These are phyloP conservation scores for Asobara japonica DNA, from an alignment of 1,140 invertebrate genomes.

Conservation along the genomic window DNA sequence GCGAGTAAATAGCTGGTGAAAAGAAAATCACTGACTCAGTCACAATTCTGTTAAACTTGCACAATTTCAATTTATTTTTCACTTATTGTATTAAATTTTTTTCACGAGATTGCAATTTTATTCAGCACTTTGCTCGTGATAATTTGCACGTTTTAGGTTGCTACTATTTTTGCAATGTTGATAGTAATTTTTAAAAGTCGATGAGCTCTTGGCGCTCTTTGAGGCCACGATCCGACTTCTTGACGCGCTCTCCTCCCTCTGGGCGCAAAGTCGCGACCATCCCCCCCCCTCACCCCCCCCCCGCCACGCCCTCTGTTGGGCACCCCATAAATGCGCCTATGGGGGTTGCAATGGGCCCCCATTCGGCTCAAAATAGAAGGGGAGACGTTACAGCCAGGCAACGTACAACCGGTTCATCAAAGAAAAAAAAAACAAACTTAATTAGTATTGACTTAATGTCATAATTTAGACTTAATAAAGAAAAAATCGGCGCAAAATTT, in stretches of 20 bases:
- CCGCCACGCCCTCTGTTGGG: conserved; percentile 31
- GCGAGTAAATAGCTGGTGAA: too few relatives aligned
- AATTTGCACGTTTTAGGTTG: too few relatives aligned
- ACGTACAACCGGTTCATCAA: neutral
- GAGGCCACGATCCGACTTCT: conserved; percentile 49
- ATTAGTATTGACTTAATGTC: too few relatives aligned
- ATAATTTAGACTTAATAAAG: too few relatives aligned
- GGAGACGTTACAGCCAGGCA: neutral
- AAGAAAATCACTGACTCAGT: too few relatives aligned
- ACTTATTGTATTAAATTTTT: neutral
- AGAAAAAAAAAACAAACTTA: too few relatives aligned
- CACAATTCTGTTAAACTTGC: neutral
- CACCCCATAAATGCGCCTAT: conserved; percentile 8
- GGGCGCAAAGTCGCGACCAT: conserved; percentile 51
- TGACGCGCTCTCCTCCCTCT: conserved; percentile 48
- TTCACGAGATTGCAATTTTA: neutral
- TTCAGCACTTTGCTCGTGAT: too few relatives aligned
- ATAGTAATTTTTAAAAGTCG: neutral
- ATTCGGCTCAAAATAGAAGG: neutral
- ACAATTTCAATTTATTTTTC: neutral
- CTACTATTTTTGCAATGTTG: neutral
- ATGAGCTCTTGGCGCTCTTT: neutral
- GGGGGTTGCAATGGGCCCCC: conserved; percentile 21
- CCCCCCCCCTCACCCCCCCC: conserved; percentile 36
- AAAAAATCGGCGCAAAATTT: too few relatives aligned